Conservation (phyloP, 2,113 vertebrate species). For the Penelope pileata region DNA sequence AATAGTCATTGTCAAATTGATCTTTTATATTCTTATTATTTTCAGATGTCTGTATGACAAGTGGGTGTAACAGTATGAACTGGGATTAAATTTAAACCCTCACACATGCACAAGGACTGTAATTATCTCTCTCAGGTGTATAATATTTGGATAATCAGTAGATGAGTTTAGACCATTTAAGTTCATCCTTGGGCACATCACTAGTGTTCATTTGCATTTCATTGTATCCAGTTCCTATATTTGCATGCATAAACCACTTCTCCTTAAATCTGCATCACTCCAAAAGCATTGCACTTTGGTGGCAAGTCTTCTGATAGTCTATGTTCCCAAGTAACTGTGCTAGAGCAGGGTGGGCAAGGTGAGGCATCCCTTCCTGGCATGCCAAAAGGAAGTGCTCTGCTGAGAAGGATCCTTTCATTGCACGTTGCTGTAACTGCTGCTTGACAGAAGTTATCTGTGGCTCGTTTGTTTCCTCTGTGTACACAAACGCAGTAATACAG, state of each 20-base stretch:
- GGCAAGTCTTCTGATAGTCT: not conserved
- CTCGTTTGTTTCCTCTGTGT: not conserved
- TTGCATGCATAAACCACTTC: not conserved
- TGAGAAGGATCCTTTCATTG: not conserved
- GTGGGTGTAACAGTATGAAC: not conserved
- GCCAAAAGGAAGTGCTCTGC: not conserved
- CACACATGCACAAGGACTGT: not conserved
- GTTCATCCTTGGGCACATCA: not conserved
- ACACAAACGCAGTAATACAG: fast-evolving
- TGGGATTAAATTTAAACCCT: slow-evolving; percentile 15
- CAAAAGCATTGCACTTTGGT: not conserved
- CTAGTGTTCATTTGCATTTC: not conserved
- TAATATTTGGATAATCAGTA: slow-evolving; percentile 33
- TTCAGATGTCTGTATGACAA: not conserved
- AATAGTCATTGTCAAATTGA: slow-evolving; percentile 30
- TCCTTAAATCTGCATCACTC: not conserved
- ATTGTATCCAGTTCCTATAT: not conserved
- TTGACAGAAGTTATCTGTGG: not conserved
- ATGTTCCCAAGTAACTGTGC: not conserved
- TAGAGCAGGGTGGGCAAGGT: not conserved
- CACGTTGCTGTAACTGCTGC: not conserved
- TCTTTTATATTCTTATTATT: slow-evolving; percentile 12
- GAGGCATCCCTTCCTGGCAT: fast-evolving
- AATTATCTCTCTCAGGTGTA: slow-evolving; percentile 12
- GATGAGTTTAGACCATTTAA: not conserved